Evolutionary conservation across 2,797 vertebrate species (phyloP).

Genomic region (Nannoperca obscura): DNA sequence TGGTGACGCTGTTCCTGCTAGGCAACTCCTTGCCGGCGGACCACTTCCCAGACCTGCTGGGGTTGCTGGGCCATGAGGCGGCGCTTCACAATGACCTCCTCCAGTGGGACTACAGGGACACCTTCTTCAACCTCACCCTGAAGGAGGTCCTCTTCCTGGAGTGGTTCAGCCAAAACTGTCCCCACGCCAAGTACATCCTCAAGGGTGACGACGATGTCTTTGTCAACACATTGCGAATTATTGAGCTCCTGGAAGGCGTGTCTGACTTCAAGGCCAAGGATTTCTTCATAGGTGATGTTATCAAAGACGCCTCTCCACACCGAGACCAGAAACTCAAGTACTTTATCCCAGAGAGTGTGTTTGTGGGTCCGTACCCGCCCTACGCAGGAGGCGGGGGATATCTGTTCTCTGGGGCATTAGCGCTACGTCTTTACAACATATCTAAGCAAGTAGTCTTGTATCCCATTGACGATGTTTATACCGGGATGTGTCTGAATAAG

Average conservation of each 20-base stretch:
- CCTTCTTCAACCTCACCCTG: conserved; percentile 95
- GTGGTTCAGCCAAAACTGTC: conserved; percentile 90
- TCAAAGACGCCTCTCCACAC: conserved; percentile 91
- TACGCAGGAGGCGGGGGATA: conserved; percentile 94
- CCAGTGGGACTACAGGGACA: conserved; percentile 93
- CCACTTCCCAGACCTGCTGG: conserved; percentile 89
- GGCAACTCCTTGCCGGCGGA: conserved; percentile 86
- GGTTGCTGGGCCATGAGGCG: conserved; percentile 90
- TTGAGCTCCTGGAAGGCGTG: conserved; percentile 89
- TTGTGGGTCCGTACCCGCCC: conserved; percentile 89
- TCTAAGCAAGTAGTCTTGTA: conserved; percentile 89
- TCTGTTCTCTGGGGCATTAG: conserved; percentile 90
- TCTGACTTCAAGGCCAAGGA: conserved; percentile 85
- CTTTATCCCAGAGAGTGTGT: conserved; percentile 94
- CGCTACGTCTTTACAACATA: conserved; percentile 82
- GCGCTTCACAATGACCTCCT: conserved; percentile 89
- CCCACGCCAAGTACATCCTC: conserved; percentile 87
- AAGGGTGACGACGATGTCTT: conserved; percentile 97
- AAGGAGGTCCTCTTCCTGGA: conserved; percentile 95
- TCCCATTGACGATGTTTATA: conserved; percentile 96
- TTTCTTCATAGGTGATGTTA: conserved; percentile 94
- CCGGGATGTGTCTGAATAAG: conserved; percentile 95
- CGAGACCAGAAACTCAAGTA: conserved; percentile 91
- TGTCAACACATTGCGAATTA: conserved; percentile 91
- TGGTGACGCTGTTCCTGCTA: conserved; percentile 92